Conservation (phyloP, 2,113 vertebrate species). For the Hemiscyllium ocellatum region DNA sequence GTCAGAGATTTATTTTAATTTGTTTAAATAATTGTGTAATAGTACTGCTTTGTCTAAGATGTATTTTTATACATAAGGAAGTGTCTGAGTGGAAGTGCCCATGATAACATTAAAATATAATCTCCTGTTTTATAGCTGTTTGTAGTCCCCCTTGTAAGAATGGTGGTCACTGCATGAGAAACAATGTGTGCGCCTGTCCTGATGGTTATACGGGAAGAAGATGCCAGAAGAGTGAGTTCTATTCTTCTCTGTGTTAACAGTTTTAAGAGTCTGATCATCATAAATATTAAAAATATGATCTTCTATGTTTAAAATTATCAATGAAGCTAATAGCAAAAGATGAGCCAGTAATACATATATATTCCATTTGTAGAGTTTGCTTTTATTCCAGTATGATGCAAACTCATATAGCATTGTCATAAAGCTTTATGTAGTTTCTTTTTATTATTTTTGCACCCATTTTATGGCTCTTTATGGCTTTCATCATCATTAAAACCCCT, state of each 20-base stretch:
- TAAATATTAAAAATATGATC: background rate
- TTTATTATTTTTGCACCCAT: background rate
- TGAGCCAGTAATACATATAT: background rate
- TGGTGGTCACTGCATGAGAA: conserved; percentile 59
- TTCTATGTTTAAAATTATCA: background rate
- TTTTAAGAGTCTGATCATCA: background rate
- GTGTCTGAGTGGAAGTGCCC: background rate
- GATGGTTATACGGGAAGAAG: conserved; percentile 58
- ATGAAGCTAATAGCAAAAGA: background rate
- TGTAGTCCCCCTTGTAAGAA: conserved; percentile 71
- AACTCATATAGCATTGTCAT: background rate
- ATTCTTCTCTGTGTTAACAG: background rate
- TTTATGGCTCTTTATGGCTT: too few species aligned
- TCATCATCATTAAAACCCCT: too few species aligned
- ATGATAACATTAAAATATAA: background rate
- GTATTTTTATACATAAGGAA: background rate
- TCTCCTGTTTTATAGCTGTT: conserved; percentile 52
- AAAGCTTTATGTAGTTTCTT: background rate
- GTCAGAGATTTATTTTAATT: background rate
- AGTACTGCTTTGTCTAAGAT: background rate
- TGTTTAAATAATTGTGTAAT: background rate
- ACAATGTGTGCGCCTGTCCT: conserved; percentile 60
- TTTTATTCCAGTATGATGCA: background rate
- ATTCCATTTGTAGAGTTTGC: background rate
- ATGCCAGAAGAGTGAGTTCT: conserved; percentile 64